Percentiles rank a stretch among this genome's conserved stretches.
Conservation (phyloP, 2,888 invertebrate species). For the Nipponacmea schrenckii region DNA sequence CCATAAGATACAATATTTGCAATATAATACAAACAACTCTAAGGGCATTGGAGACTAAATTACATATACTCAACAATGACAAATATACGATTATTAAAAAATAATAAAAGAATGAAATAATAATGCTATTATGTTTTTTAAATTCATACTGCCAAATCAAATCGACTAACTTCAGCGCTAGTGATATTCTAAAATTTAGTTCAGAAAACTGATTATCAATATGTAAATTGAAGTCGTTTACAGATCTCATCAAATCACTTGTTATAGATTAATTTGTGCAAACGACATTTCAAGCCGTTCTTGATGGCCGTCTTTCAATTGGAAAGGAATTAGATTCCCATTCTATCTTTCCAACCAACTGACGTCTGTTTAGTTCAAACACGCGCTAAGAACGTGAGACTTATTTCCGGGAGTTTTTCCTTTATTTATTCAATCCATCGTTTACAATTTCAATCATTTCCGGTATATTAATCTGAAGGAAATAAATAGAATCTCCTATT, state of each 20-base stretch:
- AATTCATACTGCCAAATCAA: no score
- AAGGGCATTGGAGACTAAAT: no score
- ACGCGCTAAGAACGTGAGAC: neutral
- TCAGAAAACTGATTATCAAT: neutral
- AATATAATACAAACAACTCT: no score
- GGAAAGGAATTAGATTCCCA: neutral
- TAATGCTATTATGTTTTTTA: no score
- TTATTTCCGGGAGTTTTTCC: neutral
- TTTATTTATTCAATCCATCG: neutral
- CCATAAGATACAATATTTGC: no score
- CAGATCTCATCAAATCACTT: neutral
- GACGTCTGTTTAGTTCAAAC: neutral
- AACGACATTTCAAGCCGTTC: neutral
- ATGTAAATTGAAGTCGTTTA: conserved; percentile 4
- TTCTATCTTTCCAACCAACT: neutral
- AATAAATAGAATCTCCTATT: neutral
- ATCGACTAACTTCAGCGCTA: neutral
- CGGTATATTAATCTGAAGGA: neutral
- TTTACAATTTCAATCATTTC: neutral
- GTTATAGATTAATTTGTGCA: neutral
- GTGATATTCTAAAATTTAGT: neutral
- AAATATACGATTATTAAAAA: no score
- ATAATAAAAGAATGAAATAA: no score
- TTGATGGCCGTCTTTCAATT: neutral
- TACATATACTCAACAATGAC: no score